Base-by-base conservation (phyloP, 2,113 vertebrate species). In the Gavia stellata region DNA sequence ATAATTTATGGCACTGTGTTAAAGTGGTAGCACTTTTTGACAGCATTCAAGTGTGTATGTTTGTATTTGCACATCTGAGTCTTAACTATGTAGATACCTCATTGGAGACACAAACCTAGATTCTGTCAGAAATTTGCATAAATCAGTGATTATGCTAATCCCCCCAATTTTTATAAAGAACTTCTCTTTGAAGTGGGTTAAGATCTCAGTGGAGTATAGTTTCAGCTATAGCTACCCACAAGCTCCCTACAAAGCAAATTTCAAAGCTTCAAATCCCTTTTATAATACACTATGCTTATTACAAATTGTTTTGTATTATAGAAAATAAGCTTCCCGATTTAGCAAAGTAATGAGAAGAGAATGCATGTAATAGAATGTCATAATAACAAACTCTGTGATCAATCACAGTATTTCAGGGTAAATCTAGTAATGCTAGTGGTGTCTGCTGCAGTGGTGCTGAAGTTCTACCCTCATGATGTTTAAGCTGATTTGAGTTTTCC, bases 401-500 rank as follows among this genome's bases (percentile, higher is more conserved):
- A 90, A 59, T 92, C 80, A 84, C 3, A 9, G 53, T 19, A n/a
- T 95, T 96, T 92, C 75, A 88, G 77, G 18, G 59, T 75, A 88
- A 87, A 89, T 85, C 90, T 63, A 91, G 89, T 91, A 89, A 81
- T 40, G 38, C 4, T 75, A 88, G 77, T 56, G 18, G 44, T 75
- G 67, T 47, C 71, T 88, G 52, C 84, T 56, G 28, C 79, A 91
- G 63, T 80, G 65, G 49, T 94, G 91, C 84, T 77, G 58, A 96
- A 97, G 92, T 77, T 95, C 86, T 68, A 65, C 49, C 36, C n/a
- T 82, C 38, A 5, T 85, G 67, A 95, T 58, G 73, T 94, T 93
- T 75, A 44, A 78, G 40, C 28, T 94, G 95, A 96, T 95, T 94
- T 95, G 90, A 96, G 92, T 94, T 97, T 97, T 94, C 85, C 95